Conservation (phyloP, 2,888 invertebrate species). For the Drosophila affinis region DNA sequence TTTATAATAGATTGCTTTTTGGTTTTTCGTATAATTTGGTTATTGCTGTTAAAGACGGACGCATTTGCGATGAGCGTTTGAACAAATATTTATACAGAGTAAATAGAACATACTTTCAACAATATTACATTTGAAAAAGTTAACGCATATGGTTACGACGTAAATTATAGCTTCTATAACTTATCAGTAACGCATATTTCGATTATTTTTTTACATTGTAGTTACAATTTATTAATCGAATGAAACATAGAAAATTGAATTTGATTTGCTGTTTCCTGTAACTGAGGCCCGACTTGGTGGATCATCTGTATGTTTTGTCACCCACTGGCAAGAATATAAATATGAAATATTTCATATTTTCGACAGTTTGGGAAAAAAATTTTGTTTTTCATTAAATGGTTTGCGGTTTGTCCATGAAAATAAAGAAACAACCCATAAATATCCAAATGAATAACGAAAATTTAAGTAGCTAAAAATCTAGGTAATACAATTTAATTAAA, state of each 20-base stretch:
- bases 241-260: conserved; percentile 84
- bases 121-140: not conserved
- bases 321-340: conserved; percentile 81
- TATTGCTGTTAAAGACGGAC: too few relatives aligned
- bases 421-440: conserved; percentile 77
- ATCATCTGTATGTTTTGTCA: conserved; percentile 75
- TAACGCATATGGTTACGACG: not conserved
- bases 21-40: too few relatives aligned
- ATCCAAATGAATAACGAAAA: conserved; percentile 33
- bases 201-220: conserved; percentile 12
- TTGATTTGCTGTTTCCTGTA: conserved; percentile 82
- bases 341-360: conserved; percentile 4
- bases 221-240: conserved; percentile 76
- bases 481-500: conserved; percentile 43
- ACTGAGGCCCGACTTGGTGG: conserved; percentile 72
- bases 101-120: too few relatives aligned
- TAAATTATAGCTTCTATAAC: conserved; percentile 20
- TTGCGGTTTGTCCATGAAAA: conserved; percentile 79
- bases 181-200: conserved; percentile 14
- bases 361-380: not conserved
- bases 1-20: too few relatives aligned
- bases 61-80: too few relatives aligned
- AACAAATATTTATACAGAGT: too few relatives aligned
- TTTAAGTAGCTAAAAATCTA: conserved; percentile 63
- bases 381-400: conserved; percentile 33